These are phyloP conservation scores for Synergus umbraculus DNA, from an alignment of 2,888 invertebrate species.

Conservation along the genomic window DNA sequence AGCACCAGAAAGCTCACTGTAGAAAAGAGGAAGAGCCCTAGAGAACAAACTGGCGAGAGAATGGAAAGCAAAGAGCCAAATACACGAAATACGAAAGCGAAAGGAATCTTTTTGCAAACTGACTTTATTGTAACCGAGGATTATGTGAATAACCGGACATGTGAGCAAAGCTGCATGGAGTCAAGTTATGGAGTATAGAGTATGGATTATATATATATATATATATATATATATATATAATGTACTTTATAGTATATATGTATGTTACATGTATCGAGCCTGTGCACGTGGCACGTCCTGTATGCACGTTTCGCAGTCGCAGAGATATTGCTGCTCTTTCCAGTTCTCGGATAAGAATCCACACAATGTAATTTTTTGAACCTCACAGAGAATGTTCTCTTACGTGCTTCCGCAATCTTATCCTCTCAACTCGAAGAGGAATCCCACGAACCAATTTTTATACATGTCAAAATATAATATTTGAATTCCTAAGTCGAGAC, in stretches of 20 bases:
- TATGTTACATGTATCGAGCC: slow-evolving; percentile 4
- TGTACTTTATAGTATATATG: no score
- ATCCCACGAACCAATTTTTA: neutral
- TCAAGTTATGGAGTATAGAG: no score
- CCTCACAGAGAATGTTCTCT: slow-evolving; percentile 2
- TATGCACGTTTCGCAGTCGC: slow-evolving; percentile 4
- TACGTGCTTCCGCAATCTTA: neutral
- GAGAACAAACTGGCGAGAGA: slow-evolving; percentile 23
- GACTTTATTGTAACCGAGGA: slow-evolving; percentile 24
- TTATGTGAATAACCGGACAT: slow-evolving; percentile 35
- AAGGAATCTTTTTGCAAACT: slow-evolving; percentile 24
- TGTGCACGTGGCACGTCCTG: slow-evolving; percentile 17
- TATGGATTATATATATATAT: no score
- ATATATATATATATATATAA: no score
- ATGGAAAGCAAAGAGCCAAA: neutral
- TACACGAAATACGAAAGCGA: slow-evolving; percentile 7
- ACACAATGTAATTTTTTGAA: slow-evolving; percentile 29
- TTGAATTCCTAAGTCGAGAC: neutral
- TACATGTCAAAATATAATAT: neutral
- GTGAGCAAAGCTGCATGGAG: neutral
- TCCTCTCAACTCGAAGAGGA: neutral
- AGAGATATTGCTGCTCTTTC: slow-evolving; percentile 23
- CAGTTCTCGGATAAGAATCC: neutral
- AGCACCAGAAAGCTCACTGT: slow-evolving; percentile 8
- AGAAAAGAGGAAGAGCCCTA: slow-evolving; percentile 22